phyloP scores from a whole-genome alignment of 2,888 invertebrate genomes.

The Strigamia crassipes region DNA sequence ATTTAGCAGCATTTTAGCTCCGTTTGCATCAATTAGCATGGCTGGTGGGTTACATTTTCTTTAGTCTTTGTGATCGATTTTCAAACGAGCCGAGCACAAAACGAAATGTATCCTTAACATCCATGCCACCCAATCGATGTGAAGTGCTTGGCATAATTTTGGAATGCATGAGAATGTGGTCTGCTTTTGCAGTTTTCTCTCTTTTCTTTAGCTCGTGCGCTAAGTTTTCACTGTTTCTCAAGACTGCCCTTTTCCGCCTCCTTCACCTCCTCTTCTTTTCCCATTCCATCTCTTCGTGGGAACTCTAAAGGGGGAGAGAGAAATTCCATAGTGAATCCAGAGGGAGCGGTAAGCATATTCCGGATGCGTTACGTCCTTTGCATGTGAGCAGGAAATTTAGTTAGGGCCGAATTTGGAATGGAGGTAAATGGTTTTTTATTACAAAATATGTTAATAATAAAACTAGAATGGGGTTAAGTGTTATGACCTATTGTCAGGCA shows the following conservation, averaged over 20 bases:
- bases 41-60: constrained; percentile 4
- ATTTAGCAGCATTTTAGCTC: not conserved
- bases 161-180: constrained; percentile 33
- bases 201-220: constrained; percentile 16
- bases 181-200: constrained; percentile 19
- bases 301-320: not conserved
- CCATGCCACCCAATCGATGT: constrained; percentile 38
- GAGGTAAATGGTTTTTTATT: constrained; percentile 12
- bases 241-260: not conserved
- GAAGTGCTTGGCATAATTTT: constrained; percentile 35
- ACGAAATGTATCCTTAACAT: constrained; percentile 42
- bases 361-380: constrained; percentile 32
- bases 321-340: constrained; percentile 2
- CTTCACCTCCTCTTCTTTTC: not conserved
- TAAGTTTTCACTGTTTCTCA: not conserved
- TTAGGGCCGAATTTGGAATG: not conserved
- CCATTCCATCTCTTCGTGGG: not conserved
- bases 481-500: constrained; percentile 19
- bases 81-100: constrained; percentile 37
- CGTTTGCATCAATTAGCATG: constrained; percentile 3
- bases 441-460: constrained; percentile 25
- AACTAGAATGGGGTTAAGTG: not conserved
- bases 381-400: constrained; percentile 27
- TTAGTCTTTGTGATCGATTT: constrained; percentile 29
- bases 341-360: constrained; percentile 7